Percentiles rank a stretch among this genome's conserved stretches.
phyloP scores from a whole-genome alignment of 2,888 invertebrate genomes.

The Orthosia gothica region DNA sequence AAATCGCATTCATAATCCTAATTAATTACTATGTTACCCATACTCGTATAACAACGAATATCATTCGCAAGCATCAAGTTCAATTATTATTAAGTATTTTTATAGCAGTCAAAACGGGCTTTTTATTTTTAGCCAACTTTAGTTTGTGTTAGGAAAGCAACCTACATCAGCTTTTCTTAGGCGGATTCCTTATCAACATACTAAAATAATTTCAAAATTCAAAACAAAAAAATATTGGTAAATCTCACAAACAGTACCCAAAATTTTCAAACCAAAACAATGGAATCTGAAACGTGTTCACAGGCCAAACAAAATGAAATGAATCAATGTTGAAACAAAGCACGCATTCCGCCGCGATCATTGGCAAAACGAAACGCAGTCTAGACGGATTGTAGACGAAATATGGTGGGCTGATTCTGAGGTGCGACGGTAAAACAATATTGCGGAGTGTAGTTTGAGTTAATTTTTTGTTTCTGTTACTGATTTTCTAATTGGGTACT shows the following conservation, averaged over 20 bases:
- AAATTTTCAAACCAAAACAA: conserved; percentile 36
- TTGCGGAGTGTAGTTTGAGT: background rate
- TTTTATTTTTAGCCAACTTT: too few species aligned
- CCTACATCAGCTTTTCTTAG: too few species aligned
- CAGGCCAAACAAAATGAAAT: conserved; percentile 59
- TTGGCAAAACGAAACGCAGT: conserved; percentile 71
- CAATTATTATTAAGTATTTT: too few species aligned
- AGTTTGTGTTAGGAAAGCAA: too few species aligned
- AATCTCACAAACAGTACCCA: background rate
- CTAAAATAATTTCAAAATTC: conserved; percentile 15
- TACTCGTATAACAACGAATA: too few species aligned
- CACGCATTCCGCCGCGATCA: conserved; percentile 67
- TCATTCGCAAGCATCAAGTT: too few species aligned
- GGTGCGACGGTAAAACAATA: conserved; percentile 48
- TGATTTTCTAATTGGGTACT: background rate
- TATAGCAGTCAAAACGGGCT: too few species aligned
- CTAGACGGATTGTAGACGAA: conserved; percentile 75
- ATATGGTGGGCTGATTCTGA: conserved; percentile 53
- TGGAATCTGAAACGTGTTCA: conserved; percentile 46
- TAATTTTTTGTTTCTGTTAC: background rate
- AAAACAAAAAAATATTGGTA: background rate
- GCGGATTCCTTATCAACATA: too few species aligned
- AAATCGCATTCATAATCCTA: too few species aligned
- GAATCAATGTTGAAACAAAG: conserved; percentile 64
- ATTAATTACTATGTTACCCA: too few species aligned